Percentiles rank a stretch among this genome's conserved stretches.
These are phyloP conservation scores for Limnothrissa miodon DNA, from an alignment of 2,113 vertebrate species.

Conservation along the genomic window DNA sequence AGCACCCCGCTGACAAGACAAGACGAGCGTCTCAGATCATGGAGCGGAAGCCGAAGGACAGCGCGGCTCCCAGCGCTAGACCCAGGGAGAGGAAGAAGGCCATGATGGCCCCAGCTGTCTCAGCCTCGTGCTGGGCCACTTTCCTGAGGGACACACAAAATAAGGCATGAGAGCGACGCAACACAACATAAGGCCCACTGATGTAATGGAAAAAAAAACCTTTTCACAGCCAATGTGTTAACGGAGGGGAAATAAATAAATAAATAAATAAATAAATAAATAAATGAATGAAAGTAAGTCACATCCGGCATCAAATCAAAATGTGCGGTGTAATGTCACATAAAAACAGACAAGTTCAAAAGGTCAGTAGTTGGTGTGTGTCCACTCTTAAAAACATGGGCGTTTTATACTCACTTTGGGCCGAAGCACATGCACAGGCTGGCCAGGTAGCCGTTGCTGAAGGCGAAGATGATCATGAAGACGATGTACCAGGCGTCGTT, in stretches of 20 bases:
- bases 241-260: background rate
- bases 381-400: background rate
- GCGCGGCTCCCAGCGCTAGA: constrained; percentile 83
- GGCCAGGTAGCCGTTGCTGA: constrained; percentile 96
- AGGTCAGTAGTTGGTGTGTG: background rate
- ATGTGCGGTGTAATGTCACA: background rate
- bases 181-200: background rate
- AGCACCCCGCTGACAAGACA: background rate
- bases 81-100: constrained; percentile 92
- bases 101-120: constrained; percentile 95
- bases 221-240: background rate
- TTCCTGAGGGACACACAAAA: constrained; percentile 74
- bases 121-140: constrained; percentile 81
- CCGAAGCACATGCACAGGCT: constrained; percentile 99
- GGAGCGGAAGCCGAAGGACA: constrained; percentile 81
- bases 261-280: background rate
- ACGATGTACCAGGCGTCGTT: constrained; percentile 90
- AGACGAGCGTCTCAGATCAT: constrained; percentile 75
- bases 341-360: too few relatives aligned
- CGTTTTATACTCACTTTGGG: constrained; percentile 82
- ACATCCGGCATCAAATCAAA: background rate
- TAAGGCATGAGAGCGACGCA: background rate
- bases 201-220: background rate
- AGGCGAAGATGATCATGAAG: constrained; percentile 90
- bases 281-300: background rate